These are phyloP conservation scores for Clinocottus analis DNA, from an alignment of 2,113 vertebrate genomes.

Conservation along the genomic window DNA sequence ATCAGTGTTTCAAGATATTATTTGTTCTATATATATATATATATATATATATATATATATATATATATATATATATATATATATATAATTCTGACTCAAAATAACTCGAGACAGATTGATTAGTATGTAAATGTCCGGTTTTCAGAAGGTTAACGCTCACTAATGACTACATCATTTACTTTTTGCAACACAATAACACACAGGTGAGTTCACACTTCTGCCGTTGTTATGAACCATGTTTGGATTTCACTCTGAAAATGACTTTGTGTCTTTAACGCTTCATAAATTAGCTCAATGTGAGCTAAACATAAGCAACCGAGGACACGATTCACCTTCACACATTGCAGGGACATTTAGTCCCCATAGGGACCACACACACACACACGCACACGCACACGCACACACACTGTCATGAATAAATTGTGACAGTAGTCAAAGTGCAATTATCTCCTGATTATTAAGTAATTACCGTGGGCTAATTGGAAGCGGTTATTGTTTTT, in stretches of 20 bases:
- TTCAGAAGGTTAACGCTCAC: neutral
- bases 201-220: neutral
- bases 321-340: constrained; percentile 41
- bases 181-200: neutral
- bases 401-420: constrained; percentile 26
- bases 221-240: neutral
- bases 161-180: neutral
- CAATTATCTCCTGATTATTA: constrained; percentile 66
- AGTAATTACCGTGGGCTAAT: constrained; percentile 68
- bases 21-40: no score
- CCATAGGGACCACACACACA: neutral
- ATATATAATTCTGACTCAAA: neutral
- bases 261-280: neutral
- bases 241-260: neutral
- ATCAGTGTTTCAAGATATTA: neutral
- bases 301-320: neutral
- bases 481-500: constrained; percentile 64
- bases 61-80: no score
- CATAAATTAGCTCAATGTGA: neutral
- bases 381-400: constrained; percentile 19
- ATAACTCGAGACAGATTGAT: neutral
- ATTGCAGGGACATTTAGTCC: neutral
- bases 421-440: constrained; percentile 53
- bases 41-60: no score
- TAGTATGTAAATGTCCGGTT: neutral